Conservation (phyloP, 2,888 invertebrate genomes). For the Petrophora chlorosata region DNA sequence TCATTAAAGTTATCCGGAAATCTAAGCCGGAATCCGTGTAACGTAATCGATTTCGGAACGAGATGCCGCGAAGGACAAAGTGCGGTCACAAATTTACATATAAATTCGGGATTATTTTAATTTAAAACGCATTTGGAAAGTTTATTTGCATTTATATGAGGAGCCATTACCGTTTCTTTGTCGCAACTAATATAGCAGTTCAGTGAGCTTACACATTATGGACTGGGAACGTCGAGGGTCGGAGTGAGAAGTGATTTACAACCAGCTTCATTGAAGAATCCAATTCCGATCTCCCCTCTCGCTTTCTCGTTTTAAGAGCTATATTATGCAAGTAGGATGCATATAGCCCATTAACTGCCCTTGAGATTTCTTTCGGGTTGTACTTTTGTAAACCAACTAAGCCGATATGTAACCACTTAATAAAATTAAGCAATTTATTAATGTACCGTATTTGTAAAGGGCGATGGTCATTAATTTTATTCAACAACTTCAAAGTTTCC, state of each 20-base stretch:
- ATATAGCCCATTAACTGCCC: conserved; percentile 23
- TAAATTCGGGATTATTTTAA: conserved; percentile 82
- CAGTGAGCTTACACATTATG: conserved; percentile 63
- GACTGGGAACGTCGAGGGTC: conserved; percentile 42
- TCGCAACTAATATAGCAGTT: conserved; percentile 69
- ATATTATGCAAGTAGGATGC: conserved; percentile 27
- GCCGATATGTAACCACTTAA: conserved; percentile 70
- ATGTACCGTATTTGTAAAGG: conserved; percentile 65
- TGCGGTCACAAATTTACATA: conserved; percentile 80
- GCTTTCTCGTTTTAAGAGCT: conserved; percentile 12
- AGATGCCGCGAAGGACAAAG: conserved; percentile 77
- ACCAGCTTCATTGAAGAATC: conserved; percentile 35
- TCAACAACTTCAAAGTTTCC: conserved; percentile 32
- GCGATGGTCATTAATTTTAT: conserved; percentile 45
- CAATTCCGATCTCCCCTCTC: conserved; percentile 26
- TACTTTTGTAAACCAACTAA: conserved; percentile 54
- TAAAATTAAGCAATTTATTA: conserved; percentile 81
- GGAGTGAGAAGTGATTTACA: conserved; percentile 38
- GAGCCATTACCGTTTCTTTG: conserved; percentile 74
- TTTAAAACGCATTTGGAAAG: conserved; percentile 77
- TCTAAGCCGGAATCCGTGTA: conserved; percentile 74
- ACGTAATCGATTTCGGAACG: conserved; percentile 78
- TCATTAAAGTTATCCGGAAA: conserved; percentile 76
- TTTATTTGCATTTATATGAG: conserved; percentile 80
- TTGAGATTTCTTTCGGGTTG: conserved; percentile 27